Conservation (phyloP, 2,888 invertebrate genomes). For the Nebria salina region DNA sequence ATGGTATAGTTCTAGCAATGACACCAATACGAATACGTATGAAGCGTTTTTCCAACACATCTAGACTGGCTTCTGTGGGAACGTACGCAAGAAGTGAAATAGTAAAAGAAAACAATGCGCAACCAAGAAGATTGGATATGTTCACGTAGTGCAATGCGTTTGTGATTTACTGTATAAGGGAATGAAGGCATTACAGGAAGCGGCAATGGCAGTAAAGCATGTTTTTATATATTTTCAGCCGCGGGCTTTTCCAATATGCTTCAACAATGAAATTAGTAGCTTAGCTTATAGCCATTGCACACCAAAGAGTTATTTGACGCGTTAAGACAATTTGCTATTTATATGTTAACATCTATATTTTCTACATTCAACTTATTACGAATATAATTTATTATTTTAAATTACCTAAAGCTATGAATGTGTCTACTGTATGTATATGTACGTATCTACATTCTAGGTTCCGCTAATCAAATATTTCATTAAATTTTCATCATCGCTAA, state of each 20-base stretch:
- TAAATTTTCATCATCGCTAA: background rate
- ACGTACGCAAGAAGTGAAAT: background rate
- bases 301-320: conserved; percentile 1
- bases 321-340: background rate
- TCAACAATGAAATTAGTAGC: background rate
- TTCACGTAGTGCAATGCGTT: conserved; percentile 29
- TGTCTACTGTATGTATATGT: background rate
- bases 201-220: conserved; percentile 24
- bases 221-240: conserved; percentile 25
- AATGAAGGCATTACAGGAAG: conserved; percentile 38
- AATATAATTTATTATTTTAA: background rate
- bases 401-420: background rate
- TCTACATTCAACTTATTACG: background rate
- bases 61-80: background rate
- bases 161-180: conserved; percentile 45
- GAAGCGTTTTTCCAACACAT: background rate
- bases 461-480: background rate
- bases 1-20: background rate
- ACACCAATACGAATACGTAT: background rate
- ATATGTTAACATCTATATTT: background rate
- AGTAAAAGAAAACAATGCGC: conserved; percentile 1
- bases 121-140: conserved; percentile 31
- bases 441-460: background rate
- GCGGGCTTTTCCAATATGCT: background rate
- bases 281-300: background rate